Evolutionary conservation across 2,888 invertebrate genomes (phyloP).

Genomic region (Agonopterix alstromeriana): DNA sequence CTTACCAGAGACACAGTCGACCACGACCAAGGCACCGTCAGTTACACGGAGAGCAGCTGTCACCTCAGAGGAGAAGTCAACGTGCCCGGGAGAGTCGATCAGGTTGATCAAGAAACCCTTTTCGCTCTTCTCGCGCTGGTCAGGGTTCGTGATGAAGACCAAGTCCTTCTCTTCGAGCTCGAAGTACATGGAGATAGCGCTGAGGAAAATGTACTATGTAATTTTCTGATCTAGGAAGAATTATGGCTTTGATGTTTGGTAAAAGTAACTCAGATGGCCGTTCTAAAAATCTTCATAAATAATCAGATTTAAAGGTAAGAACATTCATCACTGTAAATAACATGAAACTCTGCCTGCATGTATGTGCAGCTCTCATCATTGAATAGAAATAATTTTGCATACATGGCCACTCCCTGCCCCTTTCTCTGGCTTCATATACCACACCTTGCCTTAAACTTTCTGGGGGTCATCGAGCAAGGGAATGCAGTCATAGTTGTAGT

Average conservation of each 20-base stretch:
- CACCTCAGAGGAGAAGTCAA: constrained; percentile 99
- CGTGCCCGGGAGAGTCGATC: constrained; percentile 99
- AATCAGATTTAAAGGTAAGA: constrained; percentile 67
- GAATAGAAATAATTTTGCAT: no score
- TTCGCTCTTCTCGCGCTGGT: constrained; percentile 92
- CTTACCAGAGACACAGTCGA: constrained; percentile 99
- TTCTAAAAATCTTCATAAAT: constrained; percentile 70
- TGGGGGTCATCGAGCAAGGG: no score
- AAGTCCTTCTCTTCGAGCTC: constrained; percentile 96
- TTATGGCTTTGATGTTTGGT: not conserved
- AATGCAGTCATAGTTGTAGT: no score
- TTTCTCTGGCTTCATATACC: no score
- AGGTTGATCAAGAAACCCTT: constrained; percentile 99
- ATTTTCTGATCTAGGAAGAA: not conserved
- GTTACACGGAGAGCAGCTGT: constrained; percentile 99
- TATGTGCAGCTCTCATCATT: no score
- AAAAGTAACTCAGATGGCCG: constrained; percentile 69
- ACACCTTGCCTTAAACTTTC: no score
- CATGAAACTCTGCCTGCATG: no score
- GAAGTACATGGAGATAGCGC: constrained; percentile 99
- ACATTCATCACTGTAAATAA: constrained; percentile 66
- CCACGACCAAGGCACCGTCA: constrained; percentile 99
- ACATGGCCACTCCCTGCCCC: no score
- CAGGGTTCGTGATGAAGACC: constrained; percentile 92
- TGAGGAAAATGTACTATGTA: constrained; percentile 45